Percentiles rank a stretch among this genome's conserved stretches.
phyloP scores from a whole-genome alignment of 2,797 vertebrate genomes.

The Clarias pachynema region DNA sequence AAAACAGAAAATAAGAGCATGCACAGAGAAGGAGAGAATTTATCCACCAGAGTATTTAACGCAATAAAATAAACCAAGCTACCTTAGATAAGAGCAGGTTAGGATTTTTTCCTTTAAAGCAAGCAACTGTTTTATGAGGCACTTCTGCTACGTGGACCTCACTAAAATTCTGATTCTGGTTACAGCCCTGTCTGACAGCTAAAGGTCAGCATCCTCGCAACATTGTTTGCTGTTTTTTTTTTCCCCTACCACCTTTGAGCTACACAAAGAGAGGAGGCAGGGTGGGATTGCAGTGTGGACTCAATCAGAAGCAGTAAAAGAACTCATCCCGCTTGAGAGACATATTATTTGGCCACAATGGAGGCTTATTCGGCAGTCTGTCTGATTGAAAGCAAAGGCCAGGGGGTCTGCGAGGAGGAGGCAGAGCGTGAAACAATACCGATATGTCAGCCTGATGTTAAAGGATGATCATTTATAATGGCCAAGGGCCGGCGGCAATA shows the following conservation, averaged over 20 bases:
- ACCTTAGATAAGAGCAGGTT: background rate
- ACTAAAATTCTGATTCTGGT: conserved; percentile 4
- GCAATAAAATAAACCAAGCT: background rate
- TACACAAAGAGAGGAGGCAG: conserved; percentile 23
- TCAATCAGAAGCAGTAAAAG: conserved; percentile 34
- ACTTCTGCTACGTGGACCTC: background rate
- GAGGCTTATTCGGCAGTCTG: conserved; percentile 49
- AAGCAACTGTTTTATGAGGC: background rate
- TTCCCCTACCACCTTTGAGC: conserved; percentile 11
- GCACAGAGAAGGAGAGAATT: background rate
- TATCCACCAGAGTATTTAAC: background rate
- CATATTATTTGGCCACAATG: conserved; percentile 59
- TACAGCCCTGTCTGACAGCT: background rate
- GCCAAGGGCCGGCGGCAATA: conserved; percentile 45
- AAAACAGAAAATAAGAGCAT: background rate
- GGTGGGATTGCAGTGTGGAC: conserved; percentile 19
- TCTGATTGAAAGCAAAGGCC: conserved; percentile 50
- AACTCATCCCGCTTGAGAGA: conserved; percentile 45
- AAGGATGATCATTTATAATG: conserved; percentile 59
- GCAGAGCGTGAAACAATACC: conserved; percentile 53
- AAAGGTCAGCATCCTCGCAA: conserved; percentile 10
- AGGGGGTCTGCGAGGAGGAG: conserved; percentile 56
- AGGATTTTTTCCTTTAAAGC: background rate
- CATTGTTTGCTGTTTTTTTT: conserved; percentile 8
- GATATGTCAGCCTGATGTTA: conserved; percentile 45